Evolutionary conservation across 2,797 vertebrate species (phyloP).

Genomic region (Malurus splendens): DNA sequence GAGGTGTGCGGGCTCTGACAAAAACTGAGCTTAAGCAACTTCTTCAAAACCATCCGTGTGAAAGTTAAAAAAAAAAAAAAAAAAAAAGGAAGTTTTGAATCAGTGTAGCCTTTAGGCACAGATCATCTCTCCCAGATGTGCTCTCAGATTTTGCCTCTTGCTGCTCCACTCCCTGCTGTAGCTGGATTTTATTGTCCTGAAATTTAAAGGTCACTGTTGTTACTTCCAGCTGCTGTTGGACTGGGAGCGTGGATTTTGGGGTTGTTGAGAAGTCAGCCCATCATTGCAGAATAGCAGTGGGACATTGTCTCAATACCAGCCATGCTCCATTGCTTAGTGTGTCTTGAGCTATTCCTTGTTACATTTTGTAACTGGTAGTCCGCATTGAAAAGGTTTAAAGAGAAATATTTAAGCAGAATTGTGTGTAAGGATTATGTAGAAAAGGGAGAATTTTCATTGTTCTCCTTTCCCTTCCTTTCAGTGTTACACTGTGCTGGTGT

Average conservation of each 20-base stretch:
- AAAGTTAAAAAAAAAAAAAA: neutral
- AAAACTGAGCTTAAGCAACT: neutral
- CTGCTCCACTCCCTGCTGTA: neutral
- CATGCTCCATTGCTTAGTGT: neutral
- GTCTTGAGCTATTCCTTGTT: neutral
- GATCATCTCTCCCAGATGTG: neutral
- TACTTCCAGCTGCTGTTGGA: neutral
- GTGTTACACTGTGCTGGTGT: neutral
- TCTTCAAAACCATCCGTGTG: neutral
- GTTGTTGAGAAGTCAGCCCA: neutral
- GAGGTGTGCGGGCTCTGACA: neutral
- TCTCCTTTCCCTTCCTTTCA: neutral
- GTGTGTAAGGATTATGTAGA: neutral
- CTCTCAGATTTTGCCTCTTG: neutral
- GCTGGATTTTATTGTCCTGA: neutral
- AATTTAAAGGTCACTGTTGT: neutral
- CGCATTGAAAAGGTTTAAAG: neutral
- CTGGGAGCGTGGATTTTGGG: neutral
- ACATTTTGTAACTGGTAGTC: neutral
- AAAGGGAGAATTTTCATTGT: neutral
- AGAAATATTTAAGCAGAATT: neutral
- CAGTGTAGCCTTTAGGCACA: neutral
- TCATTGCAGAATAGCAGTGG: neutral
- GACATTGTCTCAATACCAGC: fast-evolving
- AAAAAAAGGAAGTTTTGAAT: neutral